Conservation (phyloP, 2,113 vertebrate genomes). For the Poecile atricapillus region DNA sequence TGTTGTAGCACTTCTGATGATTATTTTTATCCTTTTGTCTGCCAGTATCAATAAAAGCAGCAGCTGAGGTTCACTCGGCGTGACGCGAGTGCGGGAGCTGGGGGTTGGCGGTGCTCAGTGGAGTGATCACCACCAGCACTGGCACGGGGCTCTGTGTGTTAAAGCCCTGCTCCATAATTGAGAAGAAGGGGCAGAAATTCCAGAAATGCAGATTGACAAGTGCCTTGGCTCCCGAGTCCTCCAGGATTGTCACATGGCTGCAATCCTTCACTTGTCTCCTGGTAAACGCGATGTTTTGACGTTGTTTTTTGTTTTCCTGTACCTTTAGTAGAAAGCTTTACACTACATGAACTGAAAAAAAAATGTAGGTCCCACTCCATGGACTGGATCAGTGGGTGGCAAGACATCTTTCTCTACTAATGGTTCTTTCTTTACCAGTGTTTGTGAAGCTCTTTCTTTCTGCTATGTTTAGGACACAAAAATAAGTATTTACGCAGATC, state of each 20-base stretch:
- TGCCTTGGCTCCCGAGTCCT: background rate
- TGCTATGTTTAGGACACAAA: background rate
- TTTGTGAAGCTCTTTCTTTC: background rate
- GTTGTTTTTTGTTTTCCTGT: background rate
- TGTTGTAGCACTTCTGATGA: background rate
- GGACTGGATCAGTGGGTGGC: background rate
- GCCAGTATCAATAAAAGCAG: background rate
- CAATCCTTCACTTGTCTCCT: background rate
- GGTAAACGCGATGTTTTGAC: background rate
- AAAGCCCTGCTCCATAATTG: background rate
- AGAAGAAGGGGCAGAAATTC: background rate
- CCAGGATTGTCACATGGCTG: background rate
- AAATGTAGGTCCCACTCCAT: background rate
- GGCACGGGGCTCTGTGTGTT: background rate
- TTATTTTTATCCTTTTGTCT: slow-evolving; percentile 45
- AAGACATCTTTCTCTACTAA: background rate
- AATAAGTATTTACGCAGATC: fast-evolving
- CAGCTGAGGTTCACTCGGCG: background rate
- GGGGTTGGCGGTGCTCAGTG: background rate
- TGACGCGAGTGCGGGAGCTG: background rate
- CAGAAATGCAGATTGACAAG: slow-evolving; percentile 5
- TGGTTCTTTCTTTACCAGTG: background rate
- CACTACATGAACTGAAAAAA: background rate
- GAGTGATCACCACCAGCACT: background rate
- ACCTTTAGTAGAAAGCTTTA: background rate